Base-by-base conservation (phyloP, 2,797 vertebrate species). In the Cossypha heuglini region DNA sequence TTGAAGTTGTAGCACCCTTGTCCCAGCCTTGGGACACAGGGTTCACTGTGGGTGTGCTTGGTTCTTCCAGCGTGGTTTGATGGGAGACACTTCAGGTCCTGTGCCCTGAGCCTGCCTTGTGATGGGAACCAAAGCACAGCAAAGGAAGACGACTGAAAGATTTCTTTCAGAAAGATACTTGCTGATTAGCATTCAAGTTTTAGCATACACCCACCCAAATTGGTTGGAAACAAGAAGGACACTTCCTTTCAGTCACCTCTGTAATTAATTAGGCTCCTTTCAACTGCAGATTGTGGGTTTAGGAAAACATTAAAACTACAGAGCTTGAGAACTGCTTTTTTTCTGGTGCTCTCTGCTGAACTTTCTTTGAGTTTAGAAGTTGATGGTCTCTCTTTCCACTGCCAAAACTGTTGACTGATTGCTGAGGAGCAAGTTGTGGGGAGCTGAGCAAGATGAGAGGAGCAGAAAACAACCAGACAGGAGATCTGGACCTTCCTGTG, bases 321-420 rank as follows among this genome's bases (percentile, higher is more conserved):
- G 63, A 83, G 46, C 63, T 86, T 68, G 31, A 86, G 59, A 91
- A 79, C 24, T 79, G 52, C 61, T 89, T 86, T 82, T 66, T 71
- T 81, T 82, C 86, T 94, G 90, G 84, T 24, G 13, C 81, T 93
- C 51, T 67, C 46, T 90, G 63, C 38, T 71, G 66, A 85, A 22
- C 7, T 86, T 57, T 61, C 10, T 88, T 57, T 64, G 35, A 66
- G 19, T 78, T 77, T 91, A 84, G 88, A 96, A 86, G 71, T 55
- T 67, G 42, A 49, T 91, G 93, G 31, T 95, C 84, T 94, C 72
- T 90, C 93, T 96, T 92, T 72, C 89, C 54, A n/a, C 79, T 92
- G 94, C 89, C 42, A 83, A 86, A 95, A 91, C 89, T 95, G 86
- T 88, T 97, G 96, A 91, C 92, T 96, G 97, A 94, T 95, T 88